Evolutionary conservation across 2,888 invertebrate genomes (phyloP).

Genomic region (Cataglyphis altisquamis): DNA sequence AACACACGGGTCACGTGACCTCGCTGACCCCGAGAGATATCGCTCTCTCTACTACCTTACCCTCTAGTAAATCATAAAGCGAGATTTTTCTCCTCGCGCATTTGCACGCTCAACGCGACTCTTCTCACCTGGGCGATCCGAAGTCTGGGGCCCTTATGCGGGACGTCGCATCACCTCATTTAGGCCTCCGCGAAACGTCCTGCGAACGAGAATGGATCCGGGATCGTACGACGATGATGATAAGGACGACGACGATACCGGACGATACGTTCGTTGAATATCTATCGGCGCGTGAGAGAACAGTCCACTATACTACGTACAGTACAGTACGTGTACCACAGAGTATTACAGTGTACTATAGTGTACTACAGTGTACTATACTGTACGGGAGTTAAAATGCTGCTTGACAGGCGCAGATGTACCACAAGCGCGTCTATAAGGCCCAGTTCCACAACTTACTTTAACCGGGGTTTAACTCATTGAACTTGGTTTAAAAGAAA

Average conservation of each 20-base stretch:
- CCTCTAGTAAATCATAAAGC: slow-evolving; percentile 74
- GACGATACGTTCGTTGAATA: slow-evolving; percentile 48
- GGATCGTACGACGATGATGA: slow-evolving; percentile 11
- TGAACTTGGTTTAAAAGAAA: too few relatives aligned
- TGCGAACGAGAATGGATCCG: slow-evolving; percentile 7
- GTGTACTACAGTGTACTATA: slow-evolving; percentile 54
- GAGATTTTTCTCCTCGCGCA: slow-evolving; percentile 33
- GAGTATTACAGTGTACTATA: slow-evolving; percentile 55
- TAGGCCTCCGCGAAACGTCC: slow-evolving; percentile 23
- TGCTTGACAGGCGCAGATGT: slow-evolving; percentile 74
- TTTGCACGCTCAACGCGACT: slow-evolving; percentile 54
- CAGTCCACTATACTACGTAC: slow-evolving; percentile 46
- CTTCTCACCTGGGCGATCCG: slow-evolving; percentile 80
- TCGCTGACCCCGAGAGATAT: slow-evolving; percentile 75
- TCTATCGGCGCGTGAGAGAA: slow-evolving; percentile 65
- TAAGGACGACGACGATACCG: too few relatives aligned
- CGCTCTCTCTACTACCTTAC: slow-evolving; percentile 78
- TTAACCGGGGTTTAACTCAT: too few relatives aligned
- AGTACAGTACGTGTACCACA: slow-evolving; percentile 39
- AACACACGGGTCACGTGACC: slow-evolving; percentile 85
- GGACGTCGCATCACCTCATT: slow-evolving; percentile 76
- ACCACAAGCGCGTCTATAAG: slow-evolving; percentile 66
- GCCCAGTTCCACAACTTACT: too few relatives aligned
- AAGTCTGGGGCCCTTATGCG: slow-evolving; percentile 68
- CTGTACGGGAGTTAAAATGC: slow-evolving; percentile 69